Percentiles rank a stretch among this genome's conserved stretches.
Conservation (phyloP, 2,888 invertebrate genomes). For the Creontiades dilutus region DNA sequence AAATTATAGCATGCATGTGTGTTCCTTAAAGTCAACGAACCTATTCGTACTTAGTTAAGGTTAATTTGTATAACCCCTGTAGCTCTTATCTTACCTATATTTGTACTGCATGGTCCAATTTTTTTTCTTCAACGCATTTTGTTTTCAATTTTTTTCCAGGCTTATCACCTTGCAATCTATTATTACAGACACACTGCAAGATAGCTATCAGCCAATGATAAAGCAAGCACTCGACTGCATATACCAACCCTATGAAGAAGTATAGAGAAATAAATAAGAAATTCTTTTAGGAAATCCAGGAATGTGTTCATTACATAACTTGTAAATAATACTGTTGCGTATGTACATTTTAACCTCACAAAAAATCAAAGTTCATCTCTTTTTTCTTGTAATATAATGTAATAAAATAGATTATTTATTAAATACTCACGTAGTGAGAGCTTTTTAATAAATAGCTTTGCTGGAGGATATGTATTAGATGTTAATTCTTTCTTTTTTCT, state of each 20-base stretch:
- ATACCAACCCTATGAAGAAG: constrained; percentile 74
- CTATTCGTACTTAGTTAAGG: too few species aligned
- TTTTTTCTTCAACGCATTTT: constrained; percentile 6
- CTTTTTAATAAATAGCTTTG: constrained; percentile 51
- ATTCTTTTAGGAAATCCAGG: constrained; percentile 58
- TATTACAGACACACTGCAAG: constrained; percentile 70
- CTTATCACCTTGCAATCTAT: constrained; percentile 73
- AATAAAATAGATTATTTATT: constrained; percentile 67
- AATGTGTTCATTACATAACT: constrained; percentile 59
- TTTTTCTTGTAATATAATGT: constrained; percentile 63
- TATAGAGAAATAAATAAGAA: constrained; percentile 52
- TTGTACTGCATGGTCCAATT: neutral
- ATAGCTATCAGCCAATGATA: constrained; percentile 74
- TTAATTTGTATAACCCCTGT: too few species aligned
- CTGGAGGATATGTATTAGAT: constrained; percentile 24
- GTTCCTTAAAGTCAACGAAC: too few species aligned
- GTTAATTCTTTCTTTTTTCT: constrained; percentile 41
- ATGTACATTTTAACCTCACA: constrained; percentile 72
- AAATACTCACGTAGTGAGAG: constrained; percentile 63
- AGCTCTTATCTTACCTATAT: neutral
- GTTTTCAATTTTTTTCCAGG: constrained; percentile 69
- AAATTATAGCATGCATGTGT: too few species aligned
- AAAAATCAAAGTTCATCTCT: constrained; percentile 69
- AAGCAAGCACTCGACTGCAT: constrained; percentile 75
- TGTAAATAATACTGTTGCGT: constrained; percentile 74